Base-by-base conservation (phyloP, 30 jellyfish, hydroid and myxozoan species). In the Aurelia sp. region DNA sequence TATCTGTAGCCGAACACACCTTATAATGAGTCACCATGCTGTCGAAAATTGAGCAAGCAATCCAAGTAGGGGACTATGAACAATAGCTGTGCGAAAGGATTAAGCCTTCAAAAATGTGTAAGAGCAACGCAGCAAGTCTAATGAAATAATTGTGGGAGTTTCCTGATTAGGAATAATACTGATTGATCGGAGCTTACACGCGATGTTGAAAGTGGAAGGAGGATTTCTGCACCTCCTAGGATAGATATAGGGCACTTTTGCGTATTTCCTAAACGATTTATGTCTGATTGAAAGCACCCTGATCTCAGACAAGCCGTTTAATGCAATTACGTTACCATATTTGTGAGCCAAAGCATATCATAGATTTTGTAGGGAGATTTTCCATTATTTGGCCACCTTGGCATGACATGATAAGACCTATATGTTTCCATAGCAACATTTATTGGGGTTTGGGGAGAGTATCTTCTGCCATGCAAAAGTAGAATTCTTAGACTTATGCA, bases 211-310 rank as follows among this genome's bases (percentile, higher is more conserved):
- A 55, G 55, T 38, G 48, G 90, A 58, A 19, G 67, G 47, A 38
- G 67, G 81, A 67, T 62, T 44, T 80, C 63, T 62, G 0, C 90
- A 80, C 90, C 81, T 80, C 81, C 78, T 50, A 13, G 90, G 81
- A 24, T 1, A 41, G 81, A 18, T 80, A 55, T 53, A 31, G 40
- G 38, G 20, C 73, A 41, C 72, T 80, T 67, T 65, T 64, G 59
- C 62, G 81, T 13, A 80, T 63, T 63, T 80, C 90, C 90, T 47
- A 63, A 67, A 38, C 70, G 24, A 31, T 40, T 55, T 59, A 59
- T n/a, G 10, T 59, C 69, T n/a, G 33, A 21, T 18, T 13, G 24
- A 21, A 59, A 13, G 24, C 33, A n/a, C 24, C 2, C 69, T 21
- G 69, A 59, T n/a, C 33, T 59, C 69, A 59, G 69, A 59, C 69